Conservation (phyloP, 2,888 invertebrate genomes). For the Idaea aversata region DNA sequence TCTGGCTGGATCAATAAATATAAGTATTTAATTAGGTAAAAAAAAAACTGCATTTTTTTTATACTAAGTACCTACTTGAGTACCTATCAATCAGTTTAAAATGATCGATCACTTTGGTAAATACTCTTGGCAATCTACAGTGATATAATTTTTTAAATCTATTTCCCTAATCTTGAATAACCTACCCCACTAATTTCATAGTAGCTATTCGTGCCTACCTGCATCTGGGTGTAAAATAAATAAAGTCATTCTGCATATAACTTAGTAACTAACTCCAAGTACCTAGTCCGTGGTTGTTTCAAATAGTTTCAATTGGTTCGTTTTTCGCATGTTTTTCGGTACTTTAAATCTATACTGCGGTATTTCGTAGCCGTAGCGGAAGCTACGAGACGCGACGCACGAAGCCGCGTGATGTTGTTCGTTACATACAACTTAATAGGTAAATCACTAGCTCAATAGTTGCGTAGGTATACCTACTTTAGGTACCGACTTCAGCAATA, state of each 20-base stretch:
- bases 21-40: too few species aligned
- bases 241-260: too few species aligned
- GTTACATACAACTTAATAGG: not conserved
- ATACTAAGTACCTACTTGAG: not conserved
- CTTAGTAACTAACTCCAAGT: too few species aligned
- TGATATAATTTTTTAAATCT: not conserved
- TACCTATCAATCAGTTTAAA: conserved; percentile 3
- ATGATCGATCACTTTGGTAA: not conserved
- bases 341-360: too few species aligned
- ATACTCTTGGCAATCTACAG: not conserved
- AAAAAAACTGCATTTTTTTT: too few species aligned
- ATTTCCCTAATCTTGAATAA: not conserved
- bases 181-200: not conserved
- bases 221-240: too few species aligned
- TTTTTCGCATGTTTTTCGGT: not conserved
- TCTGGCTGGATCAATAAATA: too few species aligned
- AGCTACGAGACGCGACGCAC: not conserved
- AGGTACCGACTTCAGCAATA: not conserved
- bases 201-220: too few species aligned
- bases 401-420: not conserved
- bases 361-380: not conserved
- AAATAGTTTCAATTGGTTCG: not conserved
- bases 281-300: not conserved
- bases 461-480: not conserved
- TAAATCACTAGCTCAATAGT: not conserved